Evolutionary conservation across 2,888 invertebrate species (phyloP), one percentile per base, ranked within the genome.

Genomic region (Chesias legatella): DNA sequence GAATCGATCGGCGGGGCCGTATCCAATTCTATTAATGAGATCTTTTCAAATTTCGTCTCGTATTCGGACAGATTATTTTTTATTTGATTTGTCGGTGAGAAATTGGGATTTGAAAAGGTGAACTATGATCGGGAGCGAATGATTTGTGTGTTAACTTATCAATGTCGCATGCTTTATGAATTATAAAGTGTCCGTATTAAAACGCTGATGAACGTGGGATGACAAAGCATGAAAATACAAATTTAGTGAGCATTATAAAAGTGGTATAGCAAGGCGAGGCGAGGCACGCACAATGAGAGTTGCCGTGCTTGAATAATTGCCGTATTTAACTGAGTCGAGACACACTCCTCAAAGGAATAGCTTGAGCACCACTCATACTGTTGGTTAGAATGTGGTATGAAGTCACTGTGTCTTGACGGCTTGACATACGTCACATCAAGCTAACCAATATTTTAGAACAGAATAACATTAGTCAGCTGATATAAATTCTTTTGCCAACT

Each of bases 171-270:
- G 61, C 62, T 70, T 71, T 70, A 57, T 60, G 60, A 63, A 64
- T 62, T 68, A 70, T 67, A 71, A 71, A 66, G 63, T 58, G 63
- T 67, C 63, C 65, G 66, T 61, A 76, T 76, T 76, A 69, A 73
- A 78, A 76, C 72, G 73, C 74, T 77, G 71, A 69, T 67, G 13
- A 17, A 17, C 5, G 73, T 67, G 57, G 66, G 73, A 81, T 83
- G 83, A 83, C 82, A 74, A 61, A 73, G 81, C 82, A 82, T 80
- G 80, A 82, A 80, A 76, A 76, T 77, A 72, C 68, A 72, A 81
- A 80, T 79, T 79, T 77, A 74, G 70, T 70, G 73, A 69, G 73
- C 74, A 72, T 75, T 59, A 63, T 63, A 67, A 68, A 36, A 50
- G 46, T 44, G 48, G n/a, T n/a, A n/a, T 23, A 30, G 43, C 63